These are phyloP conservation scores for Watsonalla binaria DNA, from an alignment of 2,888 invertebrate genomes.

Conservation along the genomic window DNA sequence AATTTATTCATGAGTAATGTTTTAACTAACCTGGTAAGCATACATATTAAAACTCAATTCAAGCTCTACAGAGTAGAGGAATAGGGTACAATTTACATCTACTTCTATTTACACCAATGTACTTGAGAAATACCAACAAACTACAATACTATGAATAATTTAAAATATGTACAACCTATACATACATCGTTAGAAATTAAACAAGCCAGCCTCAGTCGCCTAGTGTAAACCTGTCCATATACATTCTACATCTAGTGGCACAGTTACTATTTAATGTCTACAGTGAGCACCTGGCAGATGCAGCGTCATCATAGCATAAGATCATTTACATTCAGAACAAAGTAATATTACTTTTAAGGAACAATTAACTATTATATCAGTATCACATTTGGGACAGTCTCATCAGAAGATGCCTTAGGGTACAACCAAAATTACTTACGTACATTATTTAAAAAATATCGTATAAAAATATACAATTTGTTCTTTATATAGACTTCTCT, in stretches of 20 bases:
- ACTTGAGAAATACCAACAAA: not conserved
- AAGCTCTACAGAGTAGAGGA: not conserved
- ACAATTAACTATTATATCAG: constrained; percentile 42
- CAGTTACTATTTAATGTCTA: not conserved
- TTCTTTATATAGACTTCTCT: constrained; percentile 6
- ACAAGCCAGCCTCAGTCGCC: not conserved
- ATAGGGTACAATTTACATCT: not conserved
- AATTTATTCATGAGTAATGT: not conserved
- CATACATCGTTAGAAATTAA: not conserved
- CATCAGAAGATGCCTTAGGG: constrained; percentile 48
- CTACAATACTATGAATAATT: not conserved
- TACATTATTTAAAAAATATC: constrained; percentile 21
- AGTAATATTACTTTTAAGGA: constrained; percentile 30
- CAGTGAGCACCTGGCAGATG: not conserved
- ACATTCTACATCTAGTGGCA: not conserved
- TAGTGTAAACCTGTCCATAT: not conserved
- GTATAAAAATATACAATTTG: constrained; percentile 37
- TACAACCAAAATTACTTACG: constrained; percentile 43
- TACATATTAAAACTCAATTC: not conserved
- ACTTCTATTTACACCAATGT: constrained; percentile 4
- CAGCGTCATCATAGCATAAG: not conserved
- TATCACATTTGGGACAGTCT: constrained; percentile 64
- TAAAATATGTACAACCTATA: constrained; percentile 1
- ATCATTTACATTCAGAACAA: not conserved
- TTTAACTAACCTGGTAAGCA: not conserved